phyloP scores from a whole-genome alignment of 2,797 vertebrate species.

The Triplophysa bombifrons region DNA sequence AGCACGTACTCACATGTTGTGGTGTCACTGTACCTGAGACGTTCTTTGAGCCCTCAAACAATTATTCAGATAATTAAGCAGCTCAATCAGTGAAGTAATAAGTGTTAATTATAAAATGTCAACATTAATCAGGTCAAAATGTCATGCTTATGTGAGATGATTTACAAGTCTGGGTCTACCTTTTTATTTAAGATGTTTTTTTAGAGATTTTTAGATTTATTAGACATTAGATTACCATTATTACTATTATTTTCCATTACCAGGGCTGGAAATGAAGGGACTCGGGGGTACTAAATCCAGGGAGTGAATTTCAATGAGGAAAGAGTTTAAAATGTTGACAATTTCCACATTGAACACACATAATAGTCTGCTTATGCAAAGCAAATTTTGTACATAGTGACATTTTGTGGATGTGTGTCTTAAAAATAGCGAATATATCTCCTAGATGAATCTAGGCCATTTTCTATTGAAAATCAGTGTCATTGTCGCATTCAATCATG shows the following conservation, averaged over 20 bases:
- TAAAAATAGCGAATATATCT: no score
- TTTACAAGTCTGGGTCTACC: not conserved
- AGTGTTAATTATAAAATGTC: not conserved
- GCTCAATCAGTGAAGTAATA: not conserved
- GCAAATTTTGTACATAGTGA: no score
- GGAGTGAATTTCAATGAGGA: no score
- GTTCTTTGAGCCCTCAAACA: not conserved
- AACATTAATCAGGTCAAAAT: slow-evolving; percentile 3
- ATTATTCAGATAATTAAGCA: not conserved
- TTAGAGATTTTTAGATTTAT: not conserved
- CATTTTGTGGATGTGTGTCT: no score
- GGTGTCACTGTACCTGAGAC: not conserved
- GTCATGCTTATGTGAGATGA: not conserved
- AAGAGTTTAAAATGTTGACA: no score
- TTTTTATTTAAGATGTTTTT: not conserved
- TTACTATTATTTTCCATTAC: no score
- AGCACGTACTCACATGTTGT: not conserved
- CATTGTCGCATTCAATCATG: not conserved
- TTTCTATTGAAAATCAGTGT: not conserved
- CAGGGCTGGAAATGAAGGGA: no score
- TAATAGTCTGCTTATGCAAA: no score
- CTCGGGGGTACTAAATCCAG: no score
- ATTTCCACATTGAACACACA: no score
- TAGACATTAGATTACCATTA: not conserved
- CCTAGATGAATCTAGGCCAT: no score